Evolutionary conservation across 1,140 invertebrate species (phyloP).

Genomic region (Ceratina australensis): DNA sequence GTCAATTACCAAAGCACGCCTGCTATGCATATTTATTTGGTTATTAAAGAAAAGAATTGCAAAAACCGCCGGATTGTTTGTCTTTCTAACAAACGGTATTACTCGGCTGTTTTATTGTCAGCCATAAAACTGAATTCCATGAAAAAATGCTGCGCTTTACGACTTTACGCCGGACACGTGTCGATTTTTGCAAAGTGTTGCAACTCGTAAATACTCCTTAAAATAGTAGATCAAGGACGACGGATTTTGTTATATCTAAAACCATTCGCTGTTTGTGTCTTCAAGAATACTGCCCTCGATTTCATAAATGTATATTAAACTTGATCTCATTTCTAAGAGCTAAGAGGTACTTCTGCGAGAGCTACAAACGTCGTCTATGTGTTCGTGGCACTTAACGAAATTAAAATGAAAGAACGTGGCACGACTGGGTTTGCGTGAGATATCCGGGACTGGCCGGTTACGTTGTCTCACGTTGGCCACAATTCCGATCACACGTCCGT

Average conservation of each 20-base stretch:
- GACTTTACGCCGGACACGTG: neutral
- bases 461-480: constrained; percentile 34
- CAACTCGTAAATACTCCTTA: neutral
- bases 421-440: constrained; percentile 16
- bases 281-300: too few relatives aligned
- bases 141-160: neutral
- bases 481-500: constrained; percentile 31
- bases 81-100: neutral
- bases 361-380: constrained; percentile 28
- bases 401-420: constrained; percentile 31
- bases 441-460: constrained; percentile 19
- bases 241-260: too few relatives aligned
- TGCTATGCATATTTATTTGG: neutral
- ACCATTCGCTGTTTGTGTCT: too few relatives aligned
- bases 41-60: neutral
- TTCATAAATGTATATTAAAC: constrained; percentile 4
- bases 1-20: neutral
- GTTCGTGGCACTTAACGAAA: constrained; percentile 41
- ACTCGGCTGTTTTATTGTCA: neutral
- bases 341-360: neutral
- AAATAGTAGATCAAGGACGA: neutral
- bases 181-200: neutral
- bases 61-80: too few relatives aligned
- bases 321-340: constrained; percentile 35
- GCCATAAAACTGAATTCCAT: constrained; percentile 8